Base-by-base conservation (phyloP, 1,140 invertebrate species). In the Holotrichia oblita region DNA sequence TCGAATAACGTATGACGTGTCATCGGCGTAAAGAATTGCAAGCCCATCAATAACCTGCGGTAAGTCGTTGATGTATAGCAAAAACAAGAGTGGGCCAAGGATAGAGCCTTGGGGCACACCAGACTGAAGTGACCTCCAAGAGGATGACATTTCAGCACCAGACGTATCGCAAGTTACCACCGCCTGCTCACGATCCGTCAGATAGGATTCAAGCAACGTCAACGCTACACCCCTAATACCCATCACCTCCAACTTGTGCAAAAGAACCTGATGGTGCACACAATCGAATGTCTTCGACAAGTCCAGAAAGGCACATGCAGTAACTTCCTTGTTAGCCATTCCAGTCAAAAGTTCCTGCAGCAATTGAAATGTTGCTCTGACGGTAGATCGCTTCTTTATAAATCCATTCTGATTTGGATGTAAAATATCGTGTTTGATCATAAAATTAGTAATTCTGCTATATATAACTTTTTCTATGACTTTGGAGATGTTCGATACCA, bases 281-380 rank as follows among this genome's bases (percentile, higher is more conserved):
- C 61, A 22, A n/a, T 69, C 17, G n/a, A 14, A 69, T 9, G 17
- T 10, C n/a, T 69, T 69, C 9, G 12, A 22, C n/a, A 69, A 27
- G 9, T 69, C 61, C 61, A 69, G 2, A 20, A 69, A 20, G 8
- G 24, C 24, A 20, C 61, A 69, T 8, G 17, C 24, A n/a, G 61
- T 69, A 20, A 69, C 9, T 12, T 69, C 61, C 17, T 69, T 20
- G n/a, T 69, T 69, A 20, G 9, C 24, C 17, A 69, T 20, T 69
- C 17, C 61, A 69, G 17, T 69, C 24, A 22, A 27, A 17, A 69
- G 17, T 20, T 27, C 17, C 24, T 69, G 8, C 24, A 69, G n/a
- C n/a, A 69, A 69, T 69, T 69, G 61, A 27, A 69, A 69, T 12
- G 24, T 69, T 20, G 61, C 61, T 69, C 61, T 69, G 12, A 27